Evolutionary conservation across 2,113 vertebrate genomes (phyloP).

Genomic region (Camelus dromedarius): DNA sequence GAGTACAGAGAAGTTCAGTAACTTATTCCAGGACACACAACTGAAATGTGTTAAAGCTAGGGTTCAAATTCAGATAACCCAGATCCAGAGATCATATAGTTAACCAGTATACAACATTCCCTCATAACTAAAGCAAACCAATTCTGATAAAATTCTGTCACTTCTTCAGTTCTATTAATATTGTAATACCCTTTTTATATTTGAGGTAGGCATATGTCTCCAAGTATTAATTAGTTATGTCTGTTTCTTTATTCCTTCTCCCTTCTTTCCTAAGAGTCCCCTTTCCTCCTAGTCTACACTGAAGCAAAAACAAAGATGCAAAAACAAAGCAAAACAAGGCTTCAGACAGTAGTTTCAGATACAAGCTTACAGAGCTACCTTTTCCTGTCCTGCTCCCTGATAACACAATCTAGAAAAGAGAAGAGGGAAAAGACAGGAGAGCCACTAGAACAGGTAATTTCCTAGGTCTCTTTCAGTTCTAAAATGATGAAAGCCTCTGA

Average conservation of each 20-base stretch:
- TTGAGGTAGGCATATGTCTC: neutral
- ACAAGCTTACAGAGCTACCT: neutral
- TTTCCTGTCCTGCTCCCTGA: neutral
- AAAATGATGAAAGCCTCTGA: slow-evolving; percentile 43
- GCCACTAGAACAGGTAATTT: neutral
- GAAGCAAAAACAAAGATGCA: neutral
- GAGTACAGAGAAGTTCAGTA: neutral
- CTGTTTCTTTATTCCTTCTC: neutral
- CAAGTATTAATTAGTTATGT: neutral
- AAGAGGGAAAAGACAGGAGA: neutral
- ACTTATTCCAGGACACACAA: neutral
- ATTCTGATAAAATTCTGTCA: neutral
- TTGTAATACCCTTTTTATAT: neutral
- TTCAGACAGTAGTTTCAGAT: neutral
- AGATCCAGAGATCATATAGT: neutral
- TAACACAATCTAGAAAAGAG: neutral
- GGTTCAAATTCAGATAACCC: neutral
- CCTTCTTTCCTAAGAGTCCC: neutral
- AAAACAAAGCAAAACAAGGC: neutral
- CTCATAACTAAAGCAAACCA: neutral
- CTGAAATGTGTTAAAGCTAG: neutral
- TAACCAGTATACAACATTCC: neutral
- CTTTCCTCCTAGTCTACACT: neutral
- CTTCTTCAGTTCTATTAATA: neutral
- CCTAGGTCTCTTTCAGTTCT: neutral